These are phyloP conservation scores for Enoplosus armatus DNA, from an alignment of 2,797 vertebrate genomes.

Conservation along the genomic window DNA sequence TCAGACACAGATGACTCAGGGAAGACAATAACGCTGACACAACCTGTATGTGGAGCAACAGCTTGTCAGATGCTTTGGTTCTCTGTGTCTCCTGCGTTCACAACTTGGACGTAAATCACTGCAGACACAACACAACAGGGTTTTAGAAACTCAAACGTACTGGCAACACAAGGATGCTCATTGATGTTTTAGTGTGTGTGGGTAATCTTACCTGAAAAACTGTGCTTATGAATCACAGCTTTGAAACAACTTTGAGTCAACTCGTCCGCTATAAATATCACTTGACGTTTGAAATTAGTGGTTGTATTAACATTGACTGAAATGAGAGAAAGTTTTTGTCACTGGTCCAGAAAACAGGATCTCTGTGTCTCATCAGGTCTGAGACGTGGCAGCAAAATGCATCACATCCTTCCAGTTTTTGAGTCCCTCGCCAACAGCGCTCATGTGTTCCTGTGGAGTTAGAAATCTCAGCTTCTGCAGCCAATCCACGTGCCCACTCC, in stretches of 20 bases:
- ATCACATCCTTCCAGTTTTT: constrained; percentile 6
- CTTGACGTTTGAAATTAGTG: constrained; percentile 12
- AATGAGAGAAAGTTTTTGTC: constrained; percentile 23
- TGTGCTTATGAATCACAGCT: constrained; percentile 14
- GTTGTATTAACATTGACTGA: background rate
- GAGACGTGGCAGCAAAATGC: background rate
- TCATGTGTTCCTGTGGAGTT: constrained; percentile 11
- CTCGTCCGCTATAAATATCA: background rate
- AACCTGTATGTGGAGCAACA: constrained; percentile 27
- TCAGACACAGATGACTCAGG: constrained; percentile 33
- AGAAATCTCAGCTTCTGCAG: constrained; percentile 20
- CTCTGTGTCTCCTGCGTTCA: constrained; percentile 3
- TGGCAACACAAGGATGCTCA: constrained; percentile 19
- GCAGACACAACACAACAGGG: constrained; percentile 9
- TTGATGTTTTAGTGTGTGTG: constrained; percentile 26
- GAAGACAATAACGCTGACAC: constrained; percentile 25
- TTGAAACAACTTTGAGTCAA: constrained; percentile 15
- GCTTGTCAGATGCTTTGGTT: constrained; percentile 27
- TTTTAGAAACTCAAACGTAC: background rate
- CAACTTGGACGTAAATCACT: constrained; percentile 23
- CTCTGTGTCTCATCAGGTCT: background rate
- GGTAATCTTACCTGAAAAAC: background rate
- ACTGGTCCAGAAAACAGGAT: constrained; percentile 1
- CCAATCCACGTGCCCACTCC: background rate
- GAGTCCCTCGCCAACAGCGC: background rate